These are phyloP conservation scores for Spisula solida DNA, from an alignment of 2,888 invertebrate species.

Conservation along the genomic window DNA sequence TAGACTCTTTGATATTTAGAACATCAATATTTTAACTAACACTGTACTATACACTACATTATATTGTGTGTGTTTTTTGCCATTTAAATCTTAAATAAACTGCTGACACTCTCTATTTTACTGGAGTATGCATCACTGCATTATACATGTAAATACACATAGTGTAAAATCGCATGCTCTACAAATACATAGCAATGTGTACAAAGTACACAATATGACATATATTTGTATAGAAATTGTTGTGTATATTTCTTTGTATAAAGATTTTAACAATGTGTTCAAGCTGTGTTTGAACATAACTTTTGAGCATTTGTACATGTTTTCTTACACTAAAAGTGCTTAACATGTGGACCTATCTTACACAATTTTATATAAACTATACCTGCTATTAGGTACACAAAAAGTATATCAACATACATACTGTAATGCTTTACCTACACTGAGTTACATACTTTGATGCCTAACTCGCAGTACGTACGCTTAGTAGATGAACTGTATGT, in stretches of 20 bases:
- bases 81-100: slow-evolving; percentile 27
- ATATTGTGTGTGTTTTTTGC: slow-evolving; percentile 37
- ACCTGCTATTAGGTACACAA: too few species aligned
- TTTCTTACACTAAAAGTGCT: slow-evolving; percentile 28
- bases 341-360: slow-evolving; percentile 28
- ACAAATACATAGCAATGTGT: slow-evolving; percentile 28
- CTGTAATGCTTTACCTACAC: too few species aligned
- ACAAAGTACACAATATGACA: slow-evolving; percentile 43
- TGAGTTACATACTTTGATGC: too few species aligned
- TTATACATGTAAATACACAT: slow-evolving; percentile 40
- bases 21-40: slow-evolving; percentile 13
- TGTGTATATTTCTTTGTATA: slow-evolving; percentile 45
- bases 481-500: background rate
- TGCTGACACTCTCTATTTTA: slow-evolving; percentile 46
- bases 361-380: background rate
- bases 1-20: slow-evolving; percentile 14
- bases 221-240: slow-evolving; percentile 47
- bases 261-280: slow-evolving; percentile 36
- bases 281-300: background rate
- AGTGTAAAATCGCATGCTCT: slow-evolving; percentile 38
- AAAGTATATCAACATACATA: too few species aligned
- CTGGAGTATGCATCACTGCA: slow-evolving; percentile 32
- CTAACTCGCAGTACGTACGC: too few species aligned
- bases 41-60: background rate
- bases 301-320: background rate